These are phyloP conservation scores for Drosophila merina DNA, from an alignment of 2,888 invertebrate genomes.

Conservation along the genomic window DNA sequence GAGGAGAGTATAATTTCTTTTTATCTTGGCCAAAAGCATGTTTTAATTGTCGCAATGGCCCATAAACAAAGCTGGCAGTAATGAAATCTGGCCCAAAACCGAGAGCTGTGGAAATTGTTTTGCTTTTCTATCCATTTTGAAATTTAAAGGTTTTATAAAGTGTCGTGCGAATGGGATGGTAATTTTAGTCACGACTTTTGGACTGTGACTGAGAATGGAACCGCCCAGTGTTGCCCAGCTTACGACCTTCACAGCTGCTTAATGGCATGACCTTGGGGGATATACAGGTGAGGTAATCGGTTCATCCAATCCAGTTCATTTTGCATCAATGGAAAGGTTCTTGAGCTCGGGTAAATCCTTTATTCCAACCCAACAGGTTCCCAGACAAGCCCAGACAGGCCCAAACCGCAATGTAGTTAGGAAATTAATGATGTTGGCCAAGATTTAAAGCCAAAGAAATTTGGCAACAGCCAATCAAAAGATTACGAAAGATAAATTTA, in stretches of 20 bases:
- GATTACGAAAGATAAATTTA: neutral
- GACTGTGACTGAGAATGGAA: constrained; percentile 18
- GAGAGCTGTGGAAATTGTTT: constrained; percentile 14
- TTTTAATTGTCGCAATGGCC: constrained; percentile 37
- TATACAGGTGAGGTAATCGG: constrained; percentile 18
- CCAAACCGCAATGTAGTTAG: neutral
- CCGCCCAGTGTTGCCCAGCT: constrained; percentile 6
- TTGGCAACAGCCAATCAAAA: neutral
- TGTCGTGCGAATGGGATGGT: constrained; percentile 20
- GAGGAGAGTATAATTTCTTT: constrained; percentile 35
- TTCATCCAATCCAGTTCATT: constrained; percentile 13
- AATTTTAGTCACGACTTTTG: constrained; percentile 21
- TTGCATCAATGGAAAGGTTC: constrained; percentile 27
- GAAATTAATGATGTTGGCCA: neutral
- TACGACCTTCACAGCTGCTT: constrained; percentile 22
- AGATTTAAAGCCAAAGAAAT: neutral
- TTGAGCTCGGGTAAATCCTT: neutral
- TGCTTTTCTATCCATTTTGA: constrained; percentile 4
- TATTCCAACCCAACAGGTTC: constrained; percentile 7
- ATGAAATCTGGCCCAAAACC: constrained; percentile 31
- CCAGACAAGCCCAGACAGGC: neutral
- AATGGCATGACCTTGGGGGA: constrained; percentile 30
- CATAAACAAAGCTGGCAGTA: constrained; percentile 27
- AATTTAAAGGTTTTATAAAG: constrained; percentile 14
- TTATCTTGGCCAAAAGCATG: constrained; percentile 29